Evolutionary conservation across 2,797 vertebrate species (phyloP).

Genomic region (Catamblyrhynchus diadema): DNA sequence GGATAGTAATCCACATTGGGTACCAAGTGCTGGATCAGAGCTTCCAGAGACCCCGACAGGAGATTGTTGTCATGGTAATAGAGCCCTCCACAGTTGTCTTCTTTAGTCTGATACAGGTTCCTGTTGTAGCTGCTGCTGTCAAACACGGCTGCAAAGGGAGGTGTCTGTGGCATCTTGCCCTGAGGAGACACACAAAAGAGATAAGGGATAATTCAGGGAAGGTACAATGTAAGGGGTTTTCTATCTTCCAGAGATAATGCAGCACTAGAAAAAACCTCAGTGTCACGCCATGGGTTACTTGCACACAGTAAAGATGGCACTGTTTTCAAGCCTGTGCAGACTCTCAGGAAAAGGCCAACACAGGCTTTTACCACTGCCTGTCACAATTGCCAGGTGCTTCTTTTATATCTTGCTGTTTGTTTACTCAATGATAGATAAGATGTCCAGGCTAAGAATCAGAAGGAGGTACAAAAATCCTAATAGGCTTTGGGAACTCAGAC

Average conservation of each 20-base stretch:
- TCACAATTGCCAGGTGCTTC: neutral
- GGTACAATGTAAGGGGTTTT: neutral
- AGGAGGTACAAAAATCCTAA: neutral
- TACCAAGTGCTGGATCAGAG: conserved; percentile 91
- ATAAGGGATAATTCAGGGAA: neutral
- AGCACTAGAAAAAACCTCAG: neutral
- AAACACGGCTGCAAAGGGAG: conserved; percentile 87
- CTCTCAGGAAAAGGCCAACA: neutral
- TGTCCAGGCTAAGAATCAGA: neutral
- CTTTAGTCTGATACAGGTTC: conserved; percentile 85
- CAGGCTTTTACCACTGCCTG: neutral
- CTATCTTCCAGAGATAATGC: neutral
- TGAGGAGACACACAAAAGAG: conserved; percentile 42
- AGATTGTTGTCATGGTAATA: conserved; percentile 91
- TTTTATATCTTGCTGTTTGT: neutral
- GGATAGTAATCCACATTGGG: conserved; percentile 92
- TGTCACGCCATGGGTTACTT: neutral
- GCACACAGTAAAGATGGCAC: neutral
- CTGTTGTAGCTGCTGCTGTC: conserved; percentile 85
- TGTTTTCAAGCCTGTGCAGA: neutral
- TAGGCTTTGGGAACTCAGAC: neutral
- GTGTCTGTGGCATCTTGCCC: conserved; percentile 94
- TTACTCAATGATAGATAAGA: neutral
- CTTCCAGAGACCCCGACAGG: conserved; percentile 91
- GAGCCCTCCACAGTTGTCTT: conserved; percentile 82